Conservation (phyloP, 2,113 vertebrate genomes). For the Pseudorasbora parva region DNA sequence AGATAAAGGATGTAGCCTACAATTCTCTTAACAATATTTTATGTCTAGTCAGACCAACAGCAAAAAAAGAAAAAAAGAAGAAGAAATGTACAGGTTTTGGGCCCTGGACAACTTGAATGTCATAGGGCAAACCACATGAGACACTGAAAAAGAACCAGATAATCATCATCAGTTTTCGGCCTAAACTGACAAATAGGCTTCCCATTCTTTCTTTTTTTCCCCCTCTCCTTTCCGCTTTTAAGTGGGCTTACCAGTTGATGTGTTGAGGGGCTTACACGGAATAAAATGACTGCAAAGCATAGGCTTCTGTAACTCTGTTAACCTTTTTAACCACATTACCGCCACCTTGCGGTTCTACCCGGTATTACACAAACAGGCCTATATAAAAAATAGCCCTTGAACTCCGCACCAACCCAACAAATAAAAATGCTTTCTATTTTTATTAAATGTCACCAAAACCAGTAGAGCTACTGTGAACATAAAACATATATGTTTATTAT, state of each 20-base stretch:
- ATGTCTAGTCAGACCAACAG: not conserved
- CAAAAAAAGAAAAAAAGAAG: not conserved
- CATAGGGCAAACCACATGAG: constrained; percentile 6
- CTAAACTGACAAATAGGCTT: constrained; percentile 31
- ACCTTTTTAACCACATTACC: not conserved
- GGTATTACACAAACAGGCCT: not conserved
- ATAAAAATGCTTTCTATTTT: too few relatives aligned
- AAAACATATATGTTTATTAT: too few relatives aligned
- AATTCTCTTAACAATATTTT: not conserved
- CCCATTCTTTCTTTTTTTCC: not conserved
- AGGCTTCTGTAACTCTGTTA: not conserved
- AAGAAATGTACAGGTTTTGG: not conserved
- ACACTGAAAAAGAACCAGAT: constrained; percentile 17
- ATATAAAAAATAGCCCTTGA: too few relatives aligned
- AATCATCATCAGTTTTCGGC: not conserved
- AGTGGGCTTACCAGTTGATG: constrained; percentile 11
- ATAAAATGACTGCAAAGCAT: not conserved
- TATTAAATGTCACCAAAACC: too few relatives aligned
- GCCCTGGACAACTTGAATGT: constrained; percentile 12
- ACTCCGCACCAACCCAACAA: not conserved
- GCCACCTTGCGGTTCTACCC: not conserved
- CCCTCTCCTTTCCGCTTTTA: not conserved
- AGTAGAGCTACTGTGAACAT: too few relatives aligned
- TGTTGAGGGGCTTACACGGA: not conserved
- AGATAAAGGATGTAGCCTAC: not conserved